Conservation (phyloP, 2,113 vertebrate species). For the Syrmaticus mikado region DNA sequence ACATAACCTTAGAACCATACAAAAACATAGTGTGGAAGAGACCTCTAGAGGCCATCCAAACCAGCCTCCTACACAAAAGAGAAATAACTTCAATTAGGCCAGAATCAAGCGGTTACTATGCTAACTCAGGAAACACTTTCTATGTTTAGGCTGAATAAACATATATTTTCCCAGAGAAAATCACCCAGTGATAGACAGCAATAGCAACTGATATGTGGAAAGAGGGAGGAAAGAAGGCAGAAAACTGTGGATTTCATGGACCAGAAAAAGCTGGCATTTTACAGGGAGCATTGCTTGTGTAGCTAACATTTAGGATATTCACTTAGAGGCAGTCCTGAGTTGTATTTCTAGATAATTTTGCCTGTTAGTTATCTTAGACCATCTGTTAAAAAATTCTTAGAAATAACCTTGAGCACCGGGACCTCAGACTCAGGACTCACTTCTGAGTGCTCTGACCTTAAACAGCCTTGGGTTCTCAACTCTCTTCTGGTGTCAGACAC, state of each 20-base stretch:
- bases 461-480: not conserved
- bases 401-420: not conserved
- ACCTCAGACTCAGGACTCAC: not conserved
- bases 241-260: not conserved
- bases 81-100: not conserved
- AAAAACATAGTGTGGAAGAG: constrained; percentile 21
- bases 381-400: constrained; percentile 19
- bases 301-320: not conserved
- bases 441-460: not conserved
- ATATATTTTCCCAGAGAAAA: not conserved
- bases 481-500: not conserved
- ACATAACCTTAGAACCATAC: not conserved
- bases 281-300: not conserved
- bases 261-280: not conserved
- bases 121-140: not conserved
- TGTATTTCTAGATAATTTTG: not conserved
- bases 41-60: constrained; percentile 41
- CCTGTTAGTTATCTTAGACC: not conserved
- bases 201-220: not conserved
- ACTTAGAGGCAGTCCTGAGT: not conserved
- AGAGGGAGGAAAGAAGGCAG: not conserved
- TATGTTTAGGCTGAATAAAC: not conserved
- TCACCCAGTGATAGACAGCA: not conserved
- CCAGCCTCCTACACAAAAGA: not conserved
- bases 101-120: not conserved